A percentile compares a stretch with the other conserved stretches of the same genome.
Conservation (phyloP, 2,888 invertebrate species). For the Caenorhabditis virilis region DNA sequence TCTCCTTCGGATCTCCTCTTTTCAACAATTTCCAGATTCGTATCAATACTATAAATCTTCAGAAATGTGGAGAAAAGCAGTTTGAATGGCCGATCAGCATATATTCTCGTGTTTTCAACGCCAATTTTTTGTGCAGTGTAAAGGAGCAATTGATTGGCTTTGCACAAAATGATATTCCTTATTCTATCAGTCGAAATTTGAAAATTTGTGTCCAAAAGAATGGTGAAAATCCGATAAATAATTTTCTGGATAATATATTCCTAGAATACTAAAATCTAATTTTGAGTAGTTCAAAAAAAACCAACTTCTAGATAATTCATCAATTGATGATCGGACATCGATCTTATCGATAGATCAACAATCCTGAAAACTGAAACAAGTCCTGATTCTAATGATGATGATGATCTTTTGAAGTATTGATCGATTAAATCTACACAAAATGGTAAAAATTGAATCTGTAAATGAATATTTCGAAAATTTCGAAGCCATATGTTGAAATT, state of each 20-base stretch:
- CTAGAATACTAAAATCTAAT: no score
- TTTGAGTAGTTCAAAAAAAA: no score
- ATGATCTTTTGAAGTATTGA: no score
- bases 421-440: slow-evolving; percentile 82
- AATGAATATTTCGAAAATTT: no score
- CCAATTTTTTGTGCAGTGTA: slow-evolving; percentile 74
- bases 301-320: slow-evolving; percentile 84
- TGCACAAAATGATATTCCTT: slow-evolving; percentile 40
- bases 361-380: slow-evolving; percentile 83
- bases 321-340: slow-evolving; percentile 81
- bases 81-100: slow-evolving; percentile 54
- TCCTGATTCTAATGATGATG: slow-evolving; percentile 84
- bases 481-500: no score
- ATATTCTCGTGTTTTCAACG: slow-evolving; percentile 70
- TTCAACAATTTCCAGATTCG: slow-evolving; percentile 31
- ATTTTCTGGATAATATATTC: slow-evolving; percentile 84
- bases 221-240: slow-evolving; percentile 72
- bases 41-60: slow-evolving; percentile 42
- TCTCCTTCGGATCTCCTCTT: no score
- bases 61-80: slow-evolving; percentile 58
- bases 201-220: slow-evolving; percentile 25
- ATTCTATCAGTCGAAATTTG: slow-evolving; percentile 35
- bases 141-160: slow-evolving; percentile 44
- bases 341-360: slow-evolving; percentile 81
- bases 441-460: slow-evolving; percentile 87